phyloP scores from a whole-genome alignment of 2,888 invertebrate genomes.

The Anthoptus insignis region DNA sequence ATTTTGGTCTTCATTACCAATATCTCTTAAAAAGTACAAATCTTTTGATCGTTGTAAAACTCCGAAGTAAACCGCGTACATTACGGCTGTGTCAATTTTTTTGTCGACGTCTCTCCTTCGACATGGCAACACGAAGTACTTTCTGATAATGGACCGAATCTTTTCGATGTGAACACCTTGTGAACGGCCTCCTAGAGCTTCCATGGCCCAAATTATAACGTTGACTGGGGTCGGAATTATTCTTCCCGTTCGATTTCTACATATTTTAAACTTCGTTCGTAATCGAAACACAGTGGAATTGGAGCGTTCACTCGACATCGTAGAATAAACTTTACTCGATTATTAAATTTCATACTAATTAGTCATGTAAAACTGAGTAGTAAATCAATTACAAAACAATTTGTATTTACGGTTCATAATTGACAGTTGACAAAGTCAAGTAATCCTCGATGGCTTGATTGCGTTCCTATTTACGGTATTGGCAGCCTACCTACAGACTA shows the following conservation, averaged over 20 bases:
- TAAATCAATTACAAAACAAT: conserved; percentile 15
- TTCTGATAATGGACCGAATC: conserved; percentile 60
- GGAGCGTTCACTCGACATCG: conserved; percentile 52
- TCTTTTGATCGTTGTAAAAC: conserved; percentile 57
- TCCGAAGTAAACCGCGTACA: conserved; percentile 61
- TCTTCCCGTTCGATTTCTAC: conserved; percentile 53
- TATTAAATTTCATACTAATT: conserved; percentile 2
- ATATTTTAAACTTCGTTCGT: conserved; percentile 55
- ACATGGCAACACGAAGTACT: conserved; percentile 61
- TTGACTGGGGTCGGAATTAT: conserved; percentile 58
- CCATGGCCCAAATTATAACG: conserved; percentile 67
- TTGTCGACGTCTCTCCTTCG: conserved; percentile 57
- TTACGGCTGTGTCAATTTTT: conserved; percentile 59
- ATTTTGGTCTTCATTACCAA: conserved; percentile 35
- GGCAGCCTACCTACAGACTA: conserved; percentile 4
- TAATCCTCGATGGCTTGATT: conserved; percentile 14
- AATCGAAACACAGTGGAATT: conserved; percentile 54
- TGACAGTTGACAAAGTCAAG: conserved; percentile 24
- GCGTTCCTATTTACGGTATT: conserved; percentile 24
- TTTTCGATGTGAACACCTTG: conserved; percentile 58
- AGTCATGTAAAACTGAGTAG: not conserved
- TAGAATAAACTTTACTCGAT: conserved; percentile 30
- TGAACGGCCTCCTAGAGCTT: conserved; percentile 56
- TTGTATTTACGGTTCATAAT: conserved; percentile 14
- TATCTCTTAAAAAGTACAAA: conserved; percentile 50